These are phyloP conservation scores for Darwinula stevensoni DNA, from an alignment of 2,888 invertebrate genomes.

Conservation along the genomic window DNA sequence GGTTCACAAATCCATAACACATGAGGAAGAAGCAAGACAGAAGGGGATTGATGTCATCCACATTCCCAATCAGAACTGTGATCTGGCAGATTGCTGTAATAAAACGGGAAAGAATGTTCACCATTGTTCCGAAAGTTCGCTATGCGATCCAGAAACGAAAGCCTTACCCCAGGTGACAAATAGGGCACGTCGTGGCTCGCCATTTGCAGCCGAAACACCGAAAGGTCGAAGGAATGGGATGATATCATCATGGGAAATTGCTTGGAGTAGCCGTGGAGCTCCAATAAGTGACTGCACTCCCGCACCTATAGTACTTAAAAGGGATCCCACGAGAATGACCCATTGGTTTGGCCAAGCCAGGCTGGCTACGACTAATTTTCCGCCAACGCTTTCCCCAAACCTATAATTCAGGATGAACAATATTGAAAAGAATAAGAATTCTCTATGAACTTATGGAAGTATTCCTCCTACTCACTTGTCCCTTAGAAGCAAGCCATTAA, in stretches of 20 bases:
- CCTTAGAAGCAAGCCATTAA: conserved; percentile 69
- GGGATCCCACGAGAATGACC: conserved; percentile 94
- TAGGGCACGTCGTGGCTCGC: conserved; percentile 85
- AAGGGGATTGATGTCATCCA: conserved; percentile 84
- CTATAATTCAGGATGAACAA: conserved; percentile 25
- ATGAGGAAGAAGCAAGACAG: conserved; percentile 99
- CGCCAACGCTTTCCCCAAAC: conserved; percentile 88
- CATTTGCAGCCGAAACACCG: conserved; percentile 63
- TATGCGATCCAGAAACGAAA: no score
- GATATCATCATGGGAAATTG: conserved; percentile 81
- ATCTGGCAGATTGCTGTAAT: conserved; percentile 20
- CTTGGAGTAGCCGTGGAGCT: conserved; percentile 39
- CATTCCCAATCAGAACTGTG: conserved; percentile 64
- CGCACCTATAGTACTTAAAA: conserved; percentile 88
- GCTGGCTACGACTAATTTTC: conserved; percentile 76
- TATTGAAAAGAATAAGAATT: no score
- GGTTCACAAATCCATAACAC: conserved; percentile 98
- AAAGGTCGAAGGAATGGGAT: conserved; percentile 86
- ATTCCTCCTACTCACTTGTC: no score
- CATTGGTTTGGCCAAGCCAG: conserved; percentile 97
- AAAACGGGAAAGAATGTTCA: no score
- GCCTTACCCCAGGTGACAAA: conserved; percentile 39
- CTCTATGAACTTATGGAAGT: no score
- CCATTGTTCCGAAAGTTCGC: no score
- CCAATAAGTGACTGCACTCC: conserved; percentile 89